Base-by-base conservation (phyloP, 1,140 invertebrate species). In the Drosophila sp. region DNA sequence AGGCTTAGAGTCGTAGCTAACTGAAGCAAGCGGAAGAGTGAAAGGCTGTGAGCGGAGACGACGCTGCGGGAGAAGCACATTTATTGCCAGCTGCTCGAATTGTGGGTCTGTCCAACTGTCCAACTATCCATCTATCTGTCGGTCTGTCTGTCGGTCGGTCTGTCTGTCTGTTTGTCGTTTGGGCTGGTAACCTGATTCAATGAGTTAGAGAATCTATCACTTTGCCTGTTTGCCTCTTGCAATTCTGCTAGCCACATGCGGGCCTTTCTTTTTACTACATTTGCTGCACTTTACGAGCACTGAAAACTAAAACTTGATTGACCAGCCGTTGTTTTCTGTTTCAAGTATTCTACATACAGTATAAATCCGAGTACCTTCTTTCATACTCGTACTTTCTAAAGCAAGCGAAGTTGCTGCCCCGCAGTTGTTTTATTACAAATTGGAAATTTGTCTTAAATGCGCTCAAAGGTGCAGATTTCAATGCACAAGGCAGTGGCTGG, bases 381-480 rank as follows among this genome's bases (percentile, higher is more conserved):
- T 46, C 29, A 13, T 69, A 54, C 48, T 71, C 59, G 50, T 80
- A 84, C 80, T 84, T 84, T 84, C 80, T 84, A 84, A 84, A 80
- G 63, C 54, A 40, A 27, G 54, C 36, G 40, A 41, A 50, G 53
- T n/a, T 14, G 25, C 80, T 67, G 32, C 53, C 54, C 75, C 54
- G 63, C 59, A 76, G 63, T 76, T 83, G 76, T 79, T 83, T 83
- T 83, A 80, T 84, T 80, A 84, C 80, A 84, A 84, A 80, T 84
- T 84, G 57, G 64, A 74, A 81, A 79, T 73, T 76, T 72, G 67
- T 84, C 67, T 73, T 53, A 73, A 76, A 64, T 57, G 61, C 53
- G 66, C 64, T 56, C 13, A 46, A 38, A 72, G 59, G 69, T 62
- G 32, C 32, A 43, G 46, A 61, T 48, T 56, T 43, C 38, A 56